A percentile compares a stretch with the other conserved stretches of the same genome.
phyloP scores from a whole-genome alignment of 1,140 invertebrate species.

The Hydropsyche tenuis region DNA sequence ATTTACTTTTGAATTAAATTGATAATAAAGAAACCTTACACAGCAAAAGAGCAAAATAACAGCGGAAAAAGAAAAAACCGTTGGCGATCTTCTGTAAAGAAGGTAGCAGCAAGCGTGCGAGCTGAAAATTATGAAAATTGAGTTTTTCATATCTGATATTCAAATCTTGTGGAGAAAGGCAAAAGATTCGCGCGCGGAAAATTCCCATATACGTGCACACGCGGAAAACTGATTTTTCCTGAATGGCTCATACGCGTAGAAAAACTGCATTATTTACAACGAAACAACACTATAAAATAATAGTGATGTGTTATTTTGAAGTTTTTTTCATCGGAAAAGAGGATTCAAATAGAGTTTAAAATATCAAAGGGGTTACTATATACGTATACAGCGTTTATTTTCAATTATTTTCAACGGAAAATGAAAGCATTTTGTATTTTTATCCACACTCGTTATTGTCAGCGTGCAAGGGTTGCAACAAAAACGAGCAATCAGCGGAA shows the following conservation, averaged over 20 bases:
- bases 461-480: too few species aligned
- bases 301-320: too few species aligned
- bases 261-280: not conserved
- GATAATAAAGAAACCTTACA: not conserved
- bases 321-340: too few species aligned
- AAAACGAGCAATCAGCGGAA: conserved; percentile 2
- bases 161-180: conserved; percentile 18
- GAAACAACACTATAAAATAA: too few species aligned
- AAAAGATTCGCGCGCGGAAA: not conserved
- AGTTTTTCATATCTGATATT: conserved; percentile 38
- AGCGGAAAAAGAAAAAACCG: not conserved
- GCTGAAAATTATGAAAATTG: conserved; percentile 39
- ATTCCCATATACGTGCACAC: not conserved
- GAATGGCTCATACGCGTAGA: not conserved
- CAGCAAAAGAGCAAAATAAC: not conserved
- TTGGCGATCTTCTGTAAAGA: not conserved
- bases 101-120: not conserved
- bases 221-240: not conserved
- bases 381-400: conserved; percentile 8
- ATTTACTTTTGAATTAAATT: too few species aligned
- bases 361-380: too few species aligned
- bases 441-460: not conserved
- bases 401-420: conserved; percentile 13
- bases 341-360: too few species aligned
- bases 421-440: not conserved